Evolutionary conservation across 23 tunicate genomes (phyloP), one percentile per base, ranked within the genome.

Genomic region (Trididemnum nubilum): DNA sequence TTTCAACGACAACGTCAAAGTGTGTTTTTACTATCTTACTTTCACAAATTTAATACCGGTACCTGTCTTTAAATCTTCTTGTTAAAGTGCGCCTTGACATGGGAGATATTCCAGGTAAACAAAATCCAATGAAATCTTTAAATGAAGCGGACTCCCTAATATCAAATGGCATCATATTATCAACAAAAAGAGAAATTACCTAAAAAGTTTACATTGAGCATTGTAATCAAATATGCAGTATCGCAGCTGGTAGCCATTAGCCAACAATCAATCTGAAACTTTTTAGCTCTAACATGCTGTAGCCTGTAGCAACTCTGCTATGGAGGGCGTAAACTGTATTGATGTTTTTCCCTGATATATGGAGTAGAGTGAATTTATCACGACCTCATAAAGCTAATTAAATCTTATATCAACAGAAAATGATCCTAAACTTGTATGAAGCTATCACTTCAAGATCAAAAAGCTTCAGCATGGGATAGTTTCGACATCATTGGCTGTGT

Each of bases 81-180:
- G 74, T 29, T 25, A 31, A 69, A 34, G 74, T 69, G 39, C 74
- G 74, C 26, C 74, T 33, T 69, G 74, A 69, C 74, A 69, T 69
- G 37, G 38, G 37, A 69, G 19, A 32, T 28, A 32, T 69, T 32
- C 74, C 74, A 5, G 74, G 74, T 32, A 32, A 4, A 34, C 36
- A 69, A 33, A 12, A 12, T 69, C 12, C 74, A 69, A 69, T 34
- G 38, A 69, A 69, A 7, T 69, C 74, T 28, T 32, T 3, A 25
- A 29, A 69, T 5, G 38, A 69, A 7, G 5, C 37, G 12, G 74
- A 33, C 39, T 69, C 38, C 4, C 29, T 33, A 69, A 69, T 32
- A 69, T 34, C 38, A 69, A 69, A 29, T 69, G 74, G 74, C 74
- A 69, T 3, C 74, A 69, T 69, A 32, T 69, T 69, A 5, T 69